Evolutionary conservation across 2,113 vertebrate species (phyloP).

Genomic region (Erythrolamprus reginae): DNA sequence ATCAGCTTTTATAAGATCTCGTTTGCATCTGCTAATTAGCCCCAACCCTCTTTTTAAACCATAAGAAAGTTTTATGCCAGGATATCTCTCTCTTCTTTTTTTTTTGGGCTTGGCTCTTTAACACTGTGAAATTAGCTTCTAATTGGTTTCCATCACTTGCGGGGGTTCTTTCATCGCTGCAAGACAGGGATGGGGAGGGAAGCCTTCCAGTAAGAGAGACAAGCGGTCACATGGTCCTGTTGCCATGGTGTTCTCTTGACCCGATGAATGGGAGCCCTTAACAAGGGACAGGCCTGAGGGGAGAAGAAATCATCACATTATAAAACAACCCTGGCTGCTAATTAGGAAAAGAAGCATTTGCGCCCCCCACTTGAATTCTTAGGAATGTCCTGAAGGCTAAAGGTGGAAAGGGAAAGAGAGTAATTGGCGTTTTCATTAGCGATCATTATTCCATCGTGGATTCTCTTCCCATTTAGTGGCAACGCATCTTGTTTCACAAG

Average conservation of each 20-base stretch:
- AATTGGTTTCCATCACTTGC: not conserved
- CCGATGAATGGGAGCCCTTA: constrained; percentile 42
- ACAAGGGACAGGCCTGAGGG: not conserved
- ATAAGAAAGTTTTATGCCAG: not conserved
- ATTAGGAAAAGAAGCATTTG: not conserved
- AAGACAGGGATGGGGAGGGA: constrained; percentile 60
- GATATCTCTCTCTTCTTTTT: no score
- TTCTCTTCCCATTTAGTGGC: accelerated
- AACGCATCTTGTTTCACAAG: not conserved
- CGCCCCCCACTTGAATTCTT: constrained; percentile 12
- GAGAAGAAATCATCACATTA: not conserved
- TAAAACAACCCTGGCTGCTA: not conserved
- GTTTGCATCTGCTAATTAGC: no score
- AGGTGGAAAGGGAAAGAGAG: not conserved
- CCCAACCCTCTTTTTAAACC: not conserved
- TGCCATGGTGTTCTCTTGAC: constrained; percentile 75
- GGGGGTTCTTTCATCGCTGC: constrained; percentile 24
- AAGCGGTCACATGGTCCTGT: constrained; percentile 63
- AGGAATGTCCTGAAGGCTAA: not conserved
- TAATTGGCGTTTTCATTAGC: accelerated
- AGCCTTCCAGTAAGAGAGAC: constrained; percentile 54
- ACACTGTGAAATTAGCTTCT: not conserved
- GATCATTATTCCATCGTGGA: not conserved
- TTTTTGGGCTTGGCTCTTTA: not conserved
- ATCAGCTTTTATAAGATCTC: not conserved